Base-by-base conservation (phyloP, 2,797 vertebrate genomes). In the Acropternis orthonyx region DNA sequence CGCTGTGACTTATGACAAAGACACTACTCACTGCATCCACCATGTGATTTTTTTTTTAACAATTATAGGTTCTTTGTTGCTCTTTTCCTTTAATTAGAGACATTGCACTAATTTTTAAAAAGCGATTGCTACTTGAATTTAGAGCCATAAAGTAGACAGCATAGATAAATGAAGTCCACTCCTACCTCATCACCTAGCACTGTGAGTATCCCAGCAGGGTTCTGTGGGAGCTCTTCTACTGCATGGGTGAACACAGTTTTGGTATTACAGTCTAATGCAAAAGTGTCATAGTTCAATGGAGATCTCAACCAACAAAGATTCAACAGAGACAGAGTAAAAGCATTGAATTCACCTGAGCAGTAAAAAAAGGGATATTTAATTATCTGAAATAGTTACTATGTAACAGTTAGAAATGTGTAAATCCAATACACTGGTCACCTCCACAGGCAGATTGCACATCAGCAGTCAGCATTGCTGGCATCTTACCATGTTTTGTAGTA, bases 41-140 rank as follows among this genome's bases (percentile, higher is more conserved):
- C 41, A 85, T n/a, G 4, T 6, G 23, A 37, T 54, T 54, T 54
- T 32, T 32, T 28, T 28, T 10, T 3, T 11, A 54, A 18, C 37
- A 95, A 96, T 96, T 91, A 93, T 7, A 91, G 51, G 51, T 49
- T 94, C 78, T 85, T 67, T 49, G 46, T 91, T 93, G 61, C 41
- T 58, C 49, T 72, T 85, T 52, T 82, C 62, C 59, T 93, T 78
- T 93, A 96, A 96, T 96, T 92, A 94, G 92, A 83, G 65, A 73
- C n/a, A 55, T 34, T 37, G 46, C 58, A 75, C 56, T 92, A 44
- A 55, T 93, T 91, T 92, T 63, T 51, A 13, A 78, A 68, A 89
- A 83, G 71, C 22, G n/a, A 30, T 59, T 75, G 62, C 78, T 91
- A 26, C 51, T 88, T 75, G 81, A 88, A 81, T 95, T 93, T 3